Conservation (phyloP, 2,113 vertebrate genomes). For the Nesoenas mayeri region DNA sequence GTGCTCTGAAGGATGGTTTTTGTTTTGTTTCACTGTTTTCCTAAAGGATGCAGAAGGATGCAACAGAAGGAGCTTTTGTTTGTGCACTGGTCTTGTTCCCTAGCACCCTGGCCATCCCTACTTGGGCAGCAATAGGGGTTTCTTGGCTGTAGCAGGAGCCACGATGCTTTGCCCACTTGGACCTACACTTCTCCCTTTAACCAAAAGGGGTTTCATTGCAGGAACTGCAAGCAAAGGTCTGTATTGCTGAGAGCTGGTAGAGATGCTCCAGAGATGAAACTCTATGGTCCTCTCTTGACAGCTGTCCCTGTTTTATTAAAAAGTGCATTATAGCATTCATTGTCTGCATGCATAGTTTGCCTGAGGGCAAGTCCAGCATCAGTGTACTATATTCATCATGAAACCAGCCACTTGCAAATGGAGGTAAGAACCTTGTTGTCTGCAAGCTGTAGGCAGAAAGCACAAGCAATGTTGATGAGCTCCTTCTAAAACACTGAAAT, state of each 20-base stretch:
- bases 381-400: neutral
- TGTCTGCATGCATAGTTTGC: neutral
- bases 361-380: neutral
- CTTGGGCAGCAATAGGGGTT: neutral
- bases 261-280: neutral
- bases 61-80: neutral
- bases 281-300: rapidly evolving
- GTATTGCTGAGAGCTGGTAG: neutral
- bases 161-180: neutral
- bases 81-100: neutral
- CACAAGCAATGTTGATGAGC: neutral
- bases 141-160: neutral
- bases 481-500: neutral
- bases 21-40: neutral
- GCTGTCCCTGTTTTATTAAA: neutral
- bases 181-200: neutral
- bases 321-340: neutral
- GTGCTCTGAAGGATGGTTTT: neutral
- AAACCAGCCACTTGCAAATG: neutral
- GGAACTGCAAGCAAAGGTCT: neutral
- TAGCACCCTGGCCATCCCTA: neutral
- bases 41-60: neutral
- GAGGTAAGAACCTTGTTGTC: neutral
- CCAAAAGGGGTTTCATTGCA: neutral
- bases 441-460: neutral